A percentile compares a stretch with the other conserved stretches of the same genome.
Conservation (phyloP, 1,140 invertebrate species). For the Apis dorsata region DNA sequence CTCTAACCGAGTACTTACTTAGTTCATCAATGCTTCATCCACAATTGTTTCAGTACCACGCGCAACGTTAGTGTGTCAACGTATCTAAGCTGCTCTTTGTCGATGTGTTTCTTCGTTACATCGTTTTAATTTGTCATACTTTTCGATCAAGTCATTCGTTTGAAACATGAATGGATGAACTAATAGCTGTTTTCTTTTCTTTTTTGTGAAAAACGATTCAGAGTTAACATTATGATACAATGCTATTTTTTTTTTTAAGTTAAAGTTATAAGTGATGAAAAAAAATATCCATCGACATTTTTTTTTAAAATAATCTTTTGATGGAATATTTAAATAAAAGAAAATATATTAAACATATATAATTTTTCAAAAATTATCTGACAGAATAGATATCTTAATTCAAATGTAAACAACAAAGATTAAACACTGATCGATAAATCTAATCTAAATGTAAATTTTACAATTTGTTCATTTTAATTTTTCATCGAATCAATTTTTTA, state of each 20-base stretch:
- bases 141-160: neutral
- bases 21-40: slow-evolving; percentile 23
- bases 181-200: neutral
- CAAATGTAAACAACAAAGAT: neutral
- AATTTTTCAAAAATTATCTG: neutral
- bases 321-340: neutral
- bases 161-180: neutral
- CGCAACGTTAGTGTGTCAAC: slow-evolving; percentile 39
- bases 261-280: neutral
- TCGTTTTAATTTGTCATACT: neutral
- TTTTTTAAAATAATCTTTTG: neutral
- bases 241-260: neutral
- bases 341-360: neutral
- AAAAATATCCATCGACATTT: neutral
- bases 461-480: neutral
- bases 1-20: slow-evolving; percentile 1
- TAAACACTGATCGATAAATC: neutral
- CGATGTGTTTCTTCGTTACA: neutral
- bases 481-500: neutral
- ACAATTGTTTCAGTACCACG: slow-evolving; percentile 51
- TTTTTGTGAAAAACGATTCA: neutral
- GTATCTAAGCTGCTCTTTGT: slow-evolving; percentile 2
- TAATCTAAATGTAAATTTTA: neutral
- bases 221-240: too few relatives aligned
- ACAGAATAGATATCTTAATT: neutral